phyloP scores from a whole-genome alignment of 2,888 invertebrate genomes.

The Cenopis cana region DNA sequence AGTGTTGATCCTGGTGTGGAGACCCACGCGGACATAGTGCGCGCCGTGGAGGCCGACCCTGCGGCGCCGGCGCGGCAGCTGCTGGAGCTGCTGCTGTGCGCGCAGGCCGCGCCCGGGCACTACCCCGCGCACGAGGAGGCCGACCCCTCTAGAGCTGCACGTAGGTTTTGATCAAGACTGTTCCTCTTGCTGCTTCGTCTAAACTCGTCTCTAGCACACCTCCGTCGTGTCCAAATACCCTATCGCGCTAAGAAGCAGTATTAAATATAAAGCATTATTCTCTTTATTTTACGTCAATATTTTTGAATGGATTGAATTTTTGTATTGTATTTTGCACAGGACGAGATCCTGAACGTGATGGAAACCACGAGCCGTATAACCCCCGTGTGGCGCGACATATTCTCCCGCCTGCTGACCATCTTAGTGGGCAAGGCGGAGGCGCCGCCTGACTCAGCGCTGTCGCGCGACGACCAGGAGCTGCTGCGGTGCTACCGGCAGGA shows the following conservation, averaged over 20 bases:
- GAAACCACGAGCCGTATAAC: conserved; percentile 66
- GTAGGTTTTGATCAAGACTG: too few species aligned
- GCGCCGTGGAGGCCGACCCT: conserved; percentile 57
- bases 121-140: conserved; percentile 96
- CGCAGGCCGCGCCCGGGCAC: conserved; percentile 91
- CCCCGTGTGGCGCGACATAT: conserved; percentile 89
- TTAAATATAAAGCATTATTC: too few species aligned
- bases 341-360: conserved; percentile 84
- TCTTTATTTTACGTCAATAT: conserved; percentile 46
- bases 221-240: too few species aligned
- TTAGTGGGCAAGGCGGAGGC: conserved; percentile 92
- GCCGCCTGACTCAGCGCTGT: conserved; percentile 87
- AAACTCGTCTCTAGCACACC: too few species aligned
- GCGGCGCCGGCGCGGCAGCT: conserved; percentile 74
- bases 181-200: too few species aligned
- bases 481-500: conserved; percentile 95
- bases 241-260: too few species aligned
- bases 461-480: conserved; percentile 92
- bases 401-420: conserved; percentile 90
- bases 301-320: neutral
- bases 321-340: conserved; percentile 68
- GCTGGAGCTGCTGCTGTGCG: conserved; percentile 90
- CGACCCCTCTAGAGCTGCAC: too few species aligned
- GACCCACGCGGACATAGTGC: conserved; percentile 74
- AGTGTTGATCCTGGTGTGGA: too few species aligned